A percentile compares a stretch with the other conserved stretches of the same genome.
Evolutionary conservation across 2,797 vertebrate genomes (phyloP).

Genomic region (Holocentrus rufus): DNA sequence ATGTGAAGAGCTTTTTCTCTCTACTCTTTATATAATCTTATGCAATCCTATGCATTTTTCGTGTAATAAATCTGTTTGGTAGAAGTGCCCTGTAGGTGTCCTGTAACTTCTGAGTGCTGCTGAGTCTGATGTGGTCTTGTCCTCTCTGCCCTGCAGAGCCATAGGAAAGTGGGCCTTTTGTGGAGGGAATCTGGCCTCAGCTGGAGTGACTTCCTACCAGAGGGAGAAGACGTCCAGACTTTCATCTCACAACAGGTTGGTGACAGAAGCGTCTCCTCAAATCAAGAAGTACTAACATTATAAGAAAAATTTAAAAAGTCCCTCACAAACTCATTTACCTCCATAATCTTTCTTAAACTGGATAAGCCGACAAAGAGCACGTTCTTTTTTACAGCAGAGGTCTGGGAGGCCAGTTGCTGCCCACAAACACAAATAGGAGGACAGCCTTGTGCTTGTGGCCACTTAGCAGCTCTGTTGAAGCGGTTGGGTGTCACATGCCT

Average conservation of each 20-base stretch:
- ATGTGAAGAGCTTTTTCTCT: background rate
- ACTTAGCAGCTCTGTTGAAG: too few relatives aligned
- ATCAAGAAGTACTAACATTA: background rate
- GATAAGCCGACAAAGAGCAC: background rate
- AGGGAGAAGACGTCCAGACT: conserved; percentile 90
- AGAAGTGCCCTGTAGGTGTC: background rate
- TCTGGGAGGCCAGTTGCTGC: background rate
- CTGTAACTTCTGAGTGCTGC: background rate
- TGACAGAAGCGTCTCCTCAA: background rate
- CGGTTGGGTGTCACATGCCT: too few relatives aligned
- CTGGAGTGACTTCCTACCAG: conserved; percentile 91
- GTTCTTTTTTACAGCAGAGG: too few relatives aligned
- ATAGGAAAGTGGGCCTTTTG: conserved; percentile 94
- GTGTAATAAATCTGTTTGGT: background rate
- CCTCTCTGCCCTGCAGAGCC: conserved; percentile 85
- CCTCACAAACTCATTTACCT: background rate
- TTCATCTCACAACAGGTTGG: conserved; percentile 93
- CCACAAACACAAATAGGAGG: background rate
- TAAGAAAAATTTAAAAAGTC: background rate
- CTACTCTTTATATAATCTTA: background rate
- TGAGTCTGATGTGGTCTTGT: conserved; percentile 2
- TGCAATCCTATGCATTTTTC: background rate
- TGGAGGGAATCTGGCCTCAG: conserved; percentile 93
- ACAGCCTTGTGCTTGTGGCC: too few relatives aligned
- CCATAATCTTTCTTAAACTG: background rate